Conservation (phyloP, 2,888 invertebrate species). For the Drosophila mayaguana region DNA sequence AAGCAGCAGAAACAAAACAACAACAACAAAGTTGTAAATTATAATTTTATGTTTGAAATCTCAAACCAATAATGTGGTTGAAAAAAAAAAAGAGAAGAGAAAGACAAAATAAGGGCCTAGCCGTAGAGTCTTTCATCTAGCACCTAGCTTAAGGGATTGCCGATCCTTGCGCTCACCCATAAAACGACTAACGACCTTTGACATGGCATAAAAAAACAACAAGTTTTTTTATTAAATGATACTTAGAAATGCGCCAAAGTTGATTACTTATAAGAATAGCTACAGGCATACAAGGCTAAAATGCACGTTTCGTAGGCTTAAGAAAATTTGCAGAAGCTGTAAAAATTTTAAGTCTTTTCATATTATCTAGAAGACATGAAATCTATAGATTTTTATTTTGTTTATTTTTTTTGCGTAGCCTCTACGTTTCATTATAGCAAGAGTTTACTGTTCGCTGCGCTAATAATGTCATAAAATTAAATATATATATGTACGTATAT, state of each 20-base stretch:
- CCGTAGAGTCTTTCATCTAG: constrained; percentile 16
- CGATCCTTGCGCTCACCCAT: constrained; percentile 20
- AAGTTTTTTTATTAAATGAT: constrained; percentile 17
- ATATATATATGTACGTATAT: neutral
- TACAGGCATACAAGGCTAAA: constrained; percentile 2
- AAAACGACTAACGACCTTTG: constrained; percentile 36
- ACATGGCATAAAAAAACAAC: constrained; percentile 32
- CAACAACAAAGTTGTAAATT: constrained; percentile 82
- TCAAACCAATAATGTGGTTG: constrained; percentile 56
- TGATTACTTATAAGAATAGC: constrained; percentile 19
- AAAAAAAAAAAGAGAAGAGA: neutral
- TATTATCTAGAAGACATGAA: neutral
- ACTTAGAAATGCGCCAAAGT: constrained; percentile 22
- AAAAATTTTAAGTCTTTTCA: neutral
- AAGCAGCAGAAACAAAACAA: constrained; percentile 1
- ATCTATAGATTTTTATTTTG: no score
- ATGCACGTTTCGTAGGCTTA: neutral
- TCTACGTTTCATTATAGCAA: neutral
- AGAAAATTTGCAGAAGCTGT: neutral
- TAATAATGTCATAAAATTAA: constrained; percentile 26
- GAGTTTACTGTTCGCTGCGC: neutral
- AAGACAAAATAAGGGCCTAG: constrained; percentile 17
- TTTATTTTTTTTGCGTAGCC: neutral
- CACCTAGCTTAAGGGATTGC: constrained; percentile 23
- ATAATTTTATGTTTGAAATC: constrained; percentile 78